A percentile compares a stretch with the other conserved stretches of the same genome.
Evolutionary conservation across 2,797 vertebrate genomes (phyloP).

Genomic region (Spinus olivaceus): DNA sequence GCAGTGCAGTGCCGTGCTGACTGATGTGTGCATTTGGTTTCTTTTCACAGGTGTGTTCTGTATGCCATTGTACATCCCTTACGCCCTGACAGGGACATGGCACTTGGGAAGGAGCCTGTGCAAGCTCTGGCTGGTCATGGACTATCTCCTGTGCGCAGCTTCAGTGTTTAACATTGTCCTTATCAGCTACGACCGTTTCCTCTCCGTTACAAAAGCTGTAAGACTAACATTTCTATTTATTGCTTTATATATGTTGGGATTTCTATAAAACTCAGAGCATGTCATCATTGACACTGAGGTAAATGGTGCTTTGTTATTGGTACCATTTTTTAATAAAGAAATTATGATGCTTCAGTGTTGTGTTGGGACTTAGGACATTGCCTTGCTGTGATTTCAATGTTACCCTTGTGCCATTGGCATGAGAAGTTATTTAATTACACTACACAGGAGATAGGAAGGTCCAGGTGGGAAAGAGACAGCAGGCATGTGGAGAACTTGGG

Average conservation of each 20-base stretch:
- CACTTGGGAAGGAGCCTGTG: slow-evolving; percentile 80
- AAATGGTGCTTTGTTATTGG: neutral
- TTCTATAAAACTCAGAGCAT: neutral
- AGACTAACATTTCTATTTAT: slow-evolving; percentile 64
- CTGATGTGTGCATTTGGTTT: rapidly evolving
- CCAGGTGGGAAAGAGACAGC: neutral
- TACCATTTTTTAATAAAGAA: neutral
- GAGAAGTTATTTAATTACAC: neutral
- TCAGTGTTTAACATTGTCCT: slow-evolving; percentile 91
- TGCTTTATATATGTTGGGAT: neutral
- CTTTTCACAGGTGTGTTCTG: slow-evolving; percentile 79
- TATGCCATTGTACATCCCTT: slow-evolving; percentile 88
- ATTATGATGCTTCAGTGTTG: rapidly evolving
- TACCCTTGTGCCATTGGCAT: rapidly evolving
- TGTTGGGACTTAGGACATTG: neutral
- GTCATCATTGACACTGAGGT: neutral
- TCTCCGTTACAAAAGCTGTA: slow-evolving; percentile 89
- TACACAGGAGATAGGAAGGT: neutral
- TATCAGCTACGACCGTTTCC: slow-evolving; percentile 91
- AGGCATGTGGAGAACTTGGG: neutral
- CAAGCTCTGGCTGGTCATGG: slow-evolving; percentile 84
- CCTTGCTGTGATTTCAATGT: neutral
- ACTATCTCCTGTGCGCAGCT: slow-evolving; percentile 87
- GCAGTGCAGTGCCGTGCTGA: neutral
- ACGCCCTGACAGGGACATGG: slow-evolving; percentile 80